phyloP scores from a whole-genome alignment of 2,113 vertebrate species.

The Geococcyx californianus region DNA sequence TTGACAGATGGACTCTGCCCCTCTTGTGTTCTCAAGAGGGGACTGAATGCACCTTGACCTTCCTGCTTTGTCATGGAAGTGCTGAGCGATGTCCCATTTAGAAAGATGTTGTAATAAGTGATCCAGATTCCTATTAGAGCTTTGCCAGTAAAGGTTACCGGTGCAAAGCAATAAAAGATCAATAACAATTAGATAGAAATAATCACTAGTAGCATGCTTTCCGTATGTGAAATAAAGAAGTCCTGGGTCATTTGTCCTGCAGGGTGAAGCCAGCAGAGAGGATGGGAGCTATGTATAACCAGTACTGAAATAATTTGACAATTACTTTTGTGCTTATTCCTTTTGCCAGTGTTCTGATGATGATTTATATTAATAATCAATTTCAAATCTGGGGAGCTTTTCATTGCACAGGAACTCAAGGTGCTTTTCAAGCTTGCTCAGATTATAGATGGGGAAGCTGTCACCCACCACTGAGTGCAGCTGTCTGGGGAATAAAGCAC shows the following conservation, averaged over 20 bases:
- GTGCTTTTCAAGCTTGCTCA: conserved; percentile 55
- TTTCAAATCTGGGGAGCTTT: conserved; percentile 13
- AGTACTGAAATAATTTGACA: not conserved
- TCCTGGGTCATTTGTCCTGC: conserved; percentile 10
- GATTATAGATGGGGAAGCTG: not conserved
- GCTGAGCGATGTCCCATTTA: conserved; percentile 34
- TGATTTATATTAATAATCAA: conserved; percentile 31
- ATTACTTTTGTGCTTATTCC: not conserved
- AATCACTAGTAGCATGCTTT: not conserved
- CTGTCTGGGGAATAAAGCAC: not conserved
- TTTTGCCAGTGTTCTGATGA: not conserved
- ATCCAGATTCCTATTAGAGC: conserved; percentile 27
- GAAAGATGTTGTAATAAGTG: conserved; percentile 10
- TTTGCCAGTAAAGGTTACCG: not conserved
- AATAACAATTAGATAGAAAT: conserved; percentile 50
- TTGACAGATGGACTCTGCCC: not conserved
- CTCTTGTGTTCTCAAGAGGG: not conserved
- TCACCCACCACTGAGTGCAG: not conserved
- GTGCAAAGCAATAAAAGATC: conserved; percentile 48
- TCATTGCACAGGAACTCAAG: conserved; percentile 9
- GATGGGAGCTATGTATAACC: not conserved
- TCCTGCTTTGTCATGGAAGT: not conserved
- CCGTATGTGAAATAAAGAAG: not conserved
- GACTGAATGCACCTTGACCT: conserved; percentile 2
- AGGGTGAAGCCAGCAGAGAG: not conserved